phyloP scores from a whole-genome alignment of 2,797 vertebrate species.

The Hozukius guyotensis region DNA sequence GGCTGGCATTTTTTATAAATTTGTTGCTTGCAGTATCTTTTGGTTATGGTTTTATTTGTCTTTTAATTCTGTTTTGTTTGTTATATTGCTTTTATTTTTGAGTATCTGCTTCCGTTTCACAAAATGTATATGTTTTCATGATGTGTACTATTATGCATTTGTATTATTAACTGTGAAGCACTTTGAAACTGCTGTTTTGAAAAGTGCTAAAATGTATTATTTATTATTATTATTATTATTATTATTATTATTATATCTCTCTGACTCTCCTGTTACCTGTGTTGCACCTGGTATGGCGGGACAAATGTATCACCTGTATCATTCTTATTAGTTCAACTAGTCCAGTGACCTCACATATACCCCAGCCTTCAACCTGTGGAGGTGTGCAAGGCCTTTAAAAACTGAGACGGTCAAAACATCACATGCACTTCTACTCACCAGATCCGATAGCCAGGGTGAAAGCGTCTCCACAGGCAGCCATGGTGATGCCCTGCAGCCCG shows the following conservation, averaged over 20 bases:
- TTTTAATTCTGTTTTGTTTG: too few relatives aligned
- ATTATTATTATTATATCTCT: background rate
- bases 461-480: slow-evolving; percentile 95
- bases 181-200: too few relatives aligned
- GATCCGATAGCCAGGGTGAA: slow-evolving; percentile 94
- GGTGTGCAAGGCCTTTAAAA: background rate
- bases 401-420: background rate
- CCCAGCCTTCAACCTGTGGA: background rate
- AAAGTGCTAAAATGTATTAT: background rate
- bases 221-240: too few relatives aligned
- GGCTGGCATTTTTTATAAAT: too few relatives aligned
- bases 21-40: too few relatives aligned
- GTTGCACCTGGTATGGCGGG: background rate
- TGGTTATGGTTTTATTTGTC: too few relatives aligned
- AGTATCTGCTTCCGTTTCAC: too few relatives aligned
- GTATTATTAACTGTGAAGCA: too few relatives aligned
- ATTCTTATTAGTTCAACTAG: background rate
- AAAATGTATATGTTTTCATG: too few relatives aligned
- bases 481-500: slow-evolving; percentile 85
- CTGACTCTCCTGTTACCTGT: background rate
- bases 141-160: too few relatives aligned
- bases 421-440: slow-evolving; percentile 78
- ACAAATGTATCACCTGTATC: background rate
- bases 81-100: too few relatives aligned
- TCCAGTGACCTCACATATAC: background rate